Evolutionary conservation across 2,113 vertebrate species (phyloP).

Genomic region (Anthoscopus minutus): DNA sequence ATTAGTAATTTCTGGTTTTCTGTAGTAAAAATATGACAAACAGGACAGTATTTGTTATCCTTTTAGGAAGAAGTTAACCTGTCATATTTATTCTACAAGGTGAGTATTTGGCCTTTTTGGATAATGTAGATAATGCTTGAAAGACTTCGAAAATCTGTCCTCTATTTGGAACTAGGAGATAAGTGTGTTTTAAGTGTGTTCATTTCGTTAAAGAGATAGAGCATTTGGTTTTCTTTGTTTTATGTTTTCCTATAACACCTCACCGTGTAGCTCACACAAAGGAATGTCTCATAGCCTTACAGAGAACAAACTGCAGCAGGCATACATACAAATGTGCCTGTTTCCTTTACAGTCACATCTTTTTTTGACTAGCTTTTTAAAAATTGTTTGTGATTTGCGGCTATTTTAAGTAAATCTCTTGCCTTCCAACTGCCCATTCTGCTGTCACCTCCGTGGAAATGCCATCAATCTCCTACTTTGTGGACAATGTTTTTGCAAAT

Average conservation of each 20-base stretch:
- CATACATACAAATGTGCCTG: accelerated
- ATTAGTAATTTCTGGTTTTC: not conserved
- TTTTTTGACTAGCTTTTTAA: not conserved
- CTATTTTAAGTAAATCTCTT: not conserved
- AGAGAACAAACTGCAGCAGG: not conserved
- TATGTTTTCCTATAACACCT: not conserved
- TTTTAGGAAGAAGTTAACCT: not conserved
- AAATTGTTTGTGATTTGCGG: not conserved
- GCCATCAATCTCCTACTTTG: not conserved
- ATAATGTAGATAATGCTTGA: not conserved
- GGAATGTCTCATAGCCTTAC: not conserved
- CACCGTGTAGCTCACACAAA: accelerated
- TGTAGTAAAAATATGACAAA: not conserved
- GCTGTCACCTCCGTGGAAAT: not conserved
- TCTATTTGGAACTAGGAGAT: not conserved
- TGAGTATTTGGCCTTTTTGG: not conserved
- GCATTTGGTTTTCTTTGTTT: not conserved
- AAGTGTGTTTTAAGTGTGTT: not conserved
- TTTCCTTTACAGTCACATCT: not conserved
- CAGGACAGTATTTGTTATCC: not conserved
- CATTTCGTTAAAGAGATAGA: not conserved
- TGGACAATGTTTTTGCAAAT: not conserved
- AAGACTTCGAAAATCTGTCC: not conserved
- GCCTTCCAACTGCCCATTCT: not conserved
- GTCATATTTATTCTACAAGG: not conserved